A percentile compares a stretch with the other conserved stretches of the same genome.
These are phyloP conservation scores for Diprion similis DNA, from an alignment of 1,140 invertebrate genomes.

Conservation along the genomic window DNA sequence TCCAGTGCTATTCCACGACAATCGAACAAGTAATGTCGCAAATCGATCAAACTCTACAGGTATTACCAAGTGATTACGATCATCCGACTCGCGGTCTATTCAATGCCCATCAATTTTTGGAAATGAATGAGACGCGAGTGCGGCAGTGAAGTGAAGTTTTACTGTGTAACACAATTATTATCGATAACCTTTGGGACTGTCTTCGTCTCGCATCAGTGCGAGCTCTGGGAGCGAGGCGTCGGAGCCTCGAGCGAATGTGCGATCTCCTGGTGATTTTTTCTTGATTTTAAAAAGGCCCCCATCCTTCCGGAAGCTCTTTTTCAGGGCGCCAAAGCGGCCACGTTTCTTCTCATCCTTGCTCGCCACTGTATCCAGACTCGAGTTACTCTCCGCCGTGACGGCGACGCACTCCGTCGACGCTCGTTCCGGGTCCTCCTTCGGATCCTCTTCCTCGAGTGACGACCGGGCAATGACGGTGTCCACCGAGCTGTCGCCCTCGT, in stretches of 20 bases:
- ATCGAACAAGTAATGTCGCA: too few relatives aligned
- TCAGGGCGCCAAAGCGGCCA: constrained; percentile 47
- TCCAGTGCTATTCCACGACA: too few relatives aligned
- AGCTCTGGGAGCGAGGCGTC: background rate
- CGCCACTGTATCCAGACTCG: constrained; percentile 47
- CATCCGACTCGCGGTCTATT: background rate
- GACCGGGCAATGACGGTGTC: constrained; percentile 47
- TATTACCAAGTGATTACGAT: background rate
- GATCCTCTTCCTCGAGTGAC: constrained; percentile 46
- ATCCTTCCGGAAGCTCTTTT: constrained; percentile 49
- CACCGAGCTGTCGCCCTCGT: constrained; percentile 46
- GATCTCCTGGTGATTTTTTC: constrained; percentile 29
- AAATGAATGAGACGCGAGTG: background rate
- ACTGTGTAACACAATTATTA: background rate
- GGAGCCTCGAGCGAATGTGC: background rate
- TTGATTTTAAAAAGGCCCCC: constrained; percentile 47
- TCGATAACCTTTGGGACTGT: background rate
- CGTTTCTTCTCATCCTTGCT: constrained; percentile 45
- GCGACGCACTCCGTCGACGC: constrained; percentile 32
- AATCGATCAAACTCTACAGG: background rate
- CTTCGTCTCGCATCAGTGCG: background rate
- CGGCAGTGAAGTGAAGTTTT: background rate
- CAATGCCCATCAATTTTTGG: background rate
- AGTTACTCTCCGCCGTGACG: constrained; percentile 45
- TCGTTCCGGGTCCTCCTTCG: constrained; percentile 14